phyloP scores from a whole-genome alignment of 2,797 vertebrate species.

The Gallinago stenura region DNA sequence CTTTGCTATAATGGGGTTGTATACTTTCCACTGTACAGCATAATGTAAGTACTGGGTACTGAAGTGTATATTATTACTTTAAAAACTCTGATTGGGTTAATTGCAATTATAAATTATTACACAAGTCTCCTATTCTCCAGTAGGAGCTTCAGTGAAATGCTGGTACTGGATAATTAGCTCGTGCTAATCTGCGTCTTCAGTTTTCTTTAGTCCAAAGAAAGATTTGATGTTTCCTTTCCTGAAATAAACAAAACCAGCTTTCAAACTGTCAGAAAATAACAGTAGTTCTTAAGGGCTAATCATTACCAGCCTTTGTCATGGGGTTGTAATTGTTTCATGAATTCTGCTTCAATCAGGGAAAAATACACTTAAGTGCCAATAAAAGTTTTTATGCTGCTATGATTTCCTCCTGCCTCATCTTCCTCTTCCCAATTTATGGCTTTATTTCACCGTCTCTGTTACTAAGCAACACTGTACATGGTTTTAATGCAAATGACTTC shows the following conservation, averaged over 20 bases:
- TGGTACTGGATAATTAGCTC: slow-evolving; percentile 28
- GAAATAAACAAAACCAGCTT: slow-evolving; percentile 72
- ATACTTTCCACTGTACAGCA: not conserved
- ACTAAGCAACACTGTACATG: slow-evolving; percentile 60
- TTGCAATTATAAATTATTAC: slow-evolving; percentile 51
- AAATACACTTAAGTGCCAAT: slow-evolving; percentile 73
- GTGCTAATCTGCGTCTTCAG: slow-evolving; percentile 14
- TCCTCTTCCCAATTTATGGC: slow-evolving; percentile 56
- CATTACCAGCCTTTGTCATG: slow-evolving; percentile 68
- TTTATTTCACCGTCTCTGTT: slow-evolving; percentile 60
- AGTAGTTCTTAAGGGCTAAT: slow-evolving; percentile 69
- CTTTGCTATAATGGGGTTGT: not conserved
- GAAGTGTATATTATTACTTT: not conserved
- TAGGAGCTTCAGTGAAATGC: slow-evolving; percentile 22
- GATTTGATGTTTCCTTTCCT: slow-evolving; percentile 57
- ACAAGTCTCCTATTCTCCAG: not conserved
- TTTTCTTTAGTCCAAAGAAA: slow-evolving; percentile 42
- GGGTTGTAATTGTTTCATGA: slow-evolving; percentile 70
- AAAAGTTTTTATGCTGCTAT: slow-evolving; percentile 74
- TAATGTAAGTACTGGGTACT: not conserved
- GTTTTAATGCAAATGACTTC: slow-evolving; percentile 57
- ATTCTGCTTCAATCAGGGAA: slow-evolving; percentile 76
- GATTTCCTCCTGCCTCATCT: slow-evolving; percentile 51
- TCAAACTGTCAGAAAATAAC: slow-evolving; percentile 65
- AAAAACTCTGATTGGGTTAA: slow-evolving; percentile 24